These are phyloP conservation scores for Lota lota DNA, from an alignment of 2,113 vertebrate genomes.

Conservation along the genomic window DNA sequence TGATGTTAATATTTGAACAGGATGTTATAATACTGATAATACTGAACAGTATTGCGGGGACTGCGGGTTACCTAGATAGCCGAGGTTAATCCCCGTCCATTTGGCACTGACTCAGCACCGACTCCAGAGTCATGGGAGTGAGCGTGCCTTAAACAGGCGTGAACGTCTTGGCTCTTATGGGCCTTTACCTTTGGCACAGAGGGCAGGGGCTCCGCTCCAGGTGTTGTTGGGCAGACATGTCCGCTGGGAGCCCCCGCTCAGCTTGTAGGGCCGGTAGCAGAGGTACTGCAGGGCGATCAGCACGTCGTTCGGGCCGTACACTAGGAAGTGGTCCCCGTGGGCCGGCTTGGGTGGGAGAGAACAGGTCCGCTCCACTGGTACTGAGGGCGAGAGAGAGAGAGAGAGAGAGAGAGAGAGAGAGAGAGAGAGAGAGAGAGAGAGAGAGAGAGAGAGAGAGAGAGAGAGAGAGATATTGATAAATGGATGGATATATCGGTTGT, in stretches of 20 bases:
- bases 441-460: too few species aligned
- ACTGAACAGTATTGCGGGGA: too few species aligned
- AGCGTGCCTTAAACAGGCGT: too few species aligned
- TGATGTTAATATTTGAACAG: too few species aligned
- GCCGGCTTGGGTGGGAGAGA: slow-evolving; percentile 79
- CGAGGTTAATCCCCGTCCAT: too few species aligned
- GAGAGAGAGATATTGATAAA: not conserved
- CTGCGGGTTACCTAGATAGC: too few species aligned
- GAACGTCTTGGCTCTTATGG: too few species aligned
- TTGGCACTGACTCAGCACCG: too few species aligned
- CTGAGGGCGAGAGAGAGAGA: slow-evolving; percentile 48
- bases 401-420: not conserved
- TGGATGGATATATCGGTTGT: too few species aligned
- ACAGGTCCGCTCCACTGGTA: slow-evolving; percentile 83
- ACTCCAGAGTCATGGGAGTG: too few species aligned
- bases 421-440: not conserved
- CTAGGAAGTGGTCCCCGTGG: slow-evolving; percentile 86
- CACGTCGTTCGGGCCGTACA: slow-evolving; percentile 82
- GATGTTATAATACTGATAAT: too few species aligned
- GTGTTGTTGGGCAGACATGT: slow-evolving; percentile 84
- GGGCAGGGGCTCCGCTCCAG: slow-evolving; percentile 89
- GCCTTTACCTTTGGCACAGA: slow-evolving; percentile 86
- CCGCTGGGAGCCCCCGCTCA: slow-evolving; percentile 83
- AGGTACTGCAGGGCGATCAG: slow-evolving; percentile 87
- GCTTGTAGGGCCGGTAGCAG: slow-evolving; percentile 86